Percentiles rank a stretch among this genome's conserved stretches.
Evolutionary conservation across 1,140 invertebrate species (phyloP).

Genomic region (Scaptomyza montana): DNA sequence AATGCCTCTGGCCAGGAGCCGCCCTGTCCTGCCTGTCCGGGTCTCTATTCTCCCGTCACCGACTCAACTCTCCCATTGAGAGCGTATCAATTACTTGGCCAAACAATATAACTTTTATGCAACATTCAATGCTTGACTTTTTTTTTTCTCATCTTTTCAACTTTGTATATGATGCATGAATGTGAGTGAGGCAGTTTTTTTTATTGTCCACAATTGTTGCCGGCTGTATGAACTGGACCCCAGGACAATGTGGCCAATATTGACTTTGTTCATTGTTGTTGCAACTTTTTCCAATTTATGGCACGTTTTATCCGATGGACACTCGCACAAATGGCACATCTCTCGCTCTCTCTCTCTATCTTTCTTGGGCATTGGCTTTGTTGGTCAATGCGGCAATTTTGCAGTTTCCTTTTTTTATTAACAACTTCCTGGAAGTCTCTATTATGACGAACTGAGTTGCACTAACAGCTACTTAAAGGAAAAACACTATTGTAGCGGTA

Average conservation of each 20-base stretch:
- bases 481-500: constrained; percentile 2
- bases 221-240: constrained; percentile 17
- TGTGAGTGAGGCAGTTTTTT: constrained; percentile 29
- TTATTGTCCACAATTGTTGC: constrained; percentile 45
- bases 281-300: constrained; percentile 68
- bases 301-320: constrained; percentile 36
- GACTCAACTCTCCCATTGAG: constrained; percentile 40
- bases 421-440: constrained; percentile 72
- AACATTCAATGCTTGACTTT: constrained; percentile 49
- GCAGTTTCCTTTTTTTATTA: constrained; percentile 34
- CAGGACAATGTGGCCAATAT: constrained; percentile 41
- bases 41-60: constrained; percentile 14
- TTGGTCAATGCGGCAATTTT: constrained; percentile 31
- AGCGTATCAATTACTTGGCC: constrained; percentile 80
- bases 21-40: background rate
- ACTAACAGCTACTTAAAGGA: background rate
- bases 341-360: background rate
- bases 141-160: constrained; percentile 19
- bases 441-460: constrained; percentile 31
- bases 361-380: constrained; percentile 9
- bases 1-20: constrained; percentile 27
- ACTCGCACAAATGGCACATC: constrained; percentile 10
- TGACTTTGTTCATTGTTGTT: constrained; percentile 53
- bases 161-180: background rate
- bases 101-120: constrained; percentile 71